A percentile compares a stretch with the other conserved stretches of the same genome.
These are phyloP conservation scores for Eremophila alpestris DNA, from an alignment of 2,797 vertebrate species.

Conservation along the genomic window DNA sequence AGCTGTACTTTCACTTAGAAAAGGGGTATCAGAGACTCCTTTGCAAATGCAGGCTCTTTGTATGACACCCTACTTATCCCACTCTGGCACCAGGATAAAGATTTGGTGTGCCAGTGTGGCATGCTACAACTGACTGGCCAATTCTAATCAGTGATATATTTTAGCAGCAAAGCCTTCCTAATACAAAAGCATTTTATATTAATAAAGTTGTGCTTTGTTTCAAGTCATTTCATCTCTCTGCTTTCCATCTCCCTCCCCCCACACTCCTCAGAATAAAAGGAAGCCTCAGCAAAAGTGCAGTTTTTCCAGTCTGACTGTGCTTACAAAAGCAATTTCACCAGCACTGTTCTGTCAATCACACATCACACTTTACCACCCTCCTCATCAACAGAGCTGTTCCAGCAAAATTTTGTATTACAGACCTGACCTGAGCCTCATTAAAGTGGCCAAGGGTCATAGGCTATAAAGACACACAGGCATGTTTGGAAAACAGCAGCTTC, in stretches of 20 bases:
- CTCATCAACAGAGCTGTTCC: conserved; percentile 40
- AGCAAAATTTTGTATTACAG: conserved; percentile 51
- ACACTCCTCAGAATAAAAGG: neutral
- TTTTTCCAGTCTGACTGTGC: conserved; percentile 12
- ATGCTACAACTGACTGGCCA: accelerated
- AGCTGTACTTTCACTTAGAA: neutral
- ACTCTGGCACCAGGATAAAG: neutral
- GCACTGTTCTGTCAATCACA: conserved; percentile 45
- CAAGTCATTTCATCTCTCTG: neutral
- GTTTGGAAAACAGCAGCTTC: conserved; percentile 31
- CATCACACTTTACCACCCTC: conserved; percentile 28
- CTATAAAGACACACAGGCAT: neutral
- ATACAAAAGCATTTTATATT: neutral
- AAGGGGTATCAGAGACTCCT: neutral
- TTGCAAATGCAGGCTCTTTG: neutral
- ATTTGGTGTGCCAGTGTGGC: neutral
- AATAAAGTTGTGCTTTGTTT: neutral
- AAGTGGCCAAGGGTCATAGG: conserved; percentile 7
- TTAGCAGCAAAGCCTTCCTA: neutral
- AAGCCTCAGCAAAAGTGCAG: neutral
- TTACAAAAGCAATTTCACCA: conserved; percentile 25
- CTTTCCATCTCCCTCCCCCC: neutral
- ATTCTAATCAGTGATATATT: neutral
- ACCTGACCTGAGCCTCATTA: conserved; percentile 47
- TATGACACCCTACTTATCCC: neutral